Percentiles rank a stretch among this genome's conserved stretches.
phyloP scores from a whole-genome alignment of 2,797 vertebrate species.

The Gila robusta region DNA sequence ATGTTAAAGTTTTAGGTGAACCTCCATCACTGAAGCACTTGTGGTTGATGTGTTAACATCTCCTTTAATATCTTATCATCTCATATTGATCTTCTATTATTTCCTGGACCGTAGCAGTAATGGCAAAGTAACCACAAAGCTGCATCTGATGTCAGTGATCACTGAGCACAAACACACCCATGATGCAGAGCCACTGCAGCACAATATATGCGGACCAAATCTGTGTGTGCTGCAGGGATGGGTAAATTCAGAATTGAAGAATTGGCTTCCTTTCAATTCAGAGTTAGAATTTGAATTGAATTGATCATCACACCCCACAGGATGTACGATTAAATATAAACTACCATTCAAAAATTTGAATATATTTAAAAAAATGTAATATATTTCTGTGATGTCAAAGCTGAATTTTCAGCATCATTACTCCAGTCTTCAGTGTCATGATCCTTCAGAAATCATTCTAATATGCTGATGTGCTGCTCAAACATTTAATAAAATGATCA shows the following conservation, averaged over 20 bases:
- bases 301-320: not conserved
- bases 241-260: not conserved
- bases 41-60: not conserved
- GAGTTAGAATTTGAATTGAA: not conserved
- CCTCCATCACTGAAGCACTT: not conserved
- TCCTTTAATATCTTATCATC: not conserved
- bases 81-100: not conserved
- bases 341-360: not conserved
- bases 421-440: too few species aligned
- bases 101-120: not conserved
- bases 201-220: not conserved
- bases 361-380: too few species aligned
- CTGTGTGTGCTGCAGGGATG: not conserved
- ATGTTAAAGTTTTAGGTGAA: not conserved
- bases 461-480: too few species aligned
- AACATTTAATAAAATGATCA: too few species aligned
- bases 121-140: not conserved
- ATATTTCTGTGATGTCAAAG: too few species aligned
- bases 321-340: not conserved
- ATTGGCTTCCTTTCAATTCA: not conserved
- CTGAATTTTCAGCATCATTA: too few species aligned
- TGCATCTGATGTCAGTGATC: not conserved
- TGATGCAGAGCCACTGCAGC: conserved; percentile 15
- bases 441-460: too few species aligned
- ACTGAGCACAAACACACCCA: not conserved